These are phyloP conservation scores for Ramphastos sulfuratus DNA, from an alignment of 2,113 vertebrate genomes.

Conservation along the genomic window DNA sequence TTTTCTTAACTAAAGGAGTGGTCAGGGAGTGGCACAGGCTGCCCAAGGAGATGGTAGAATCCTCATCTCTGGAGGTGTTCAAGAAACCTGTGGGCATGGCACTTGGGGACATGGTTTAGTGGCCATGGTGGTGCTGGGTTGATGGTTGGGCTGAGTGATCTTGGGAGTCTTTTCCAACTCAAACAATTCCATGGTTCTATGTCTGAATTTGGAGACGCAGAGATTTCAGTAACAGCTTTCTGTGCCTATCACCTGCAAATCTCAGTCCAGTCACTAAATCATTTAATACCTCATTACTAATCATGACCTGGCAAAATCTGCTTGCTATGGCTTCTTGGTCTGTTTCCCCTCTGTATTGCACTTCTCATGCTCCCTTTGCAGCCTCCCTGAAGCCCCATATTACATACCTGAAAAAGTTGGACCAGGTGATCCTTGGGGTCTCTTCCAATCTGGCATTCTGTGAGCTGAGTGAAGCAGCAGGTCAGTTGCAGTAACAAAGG, in stretches of 20 bases:
- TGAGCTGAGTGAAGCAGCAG: background rate
- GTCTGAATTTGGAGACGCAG: background rate
- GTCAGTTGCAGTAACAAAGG: background rate
- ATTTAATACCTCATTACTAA: background rate
- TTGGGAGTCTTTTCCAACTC: no score
- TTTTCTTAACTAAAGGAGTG: no score
- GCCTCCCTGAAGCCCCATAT: accelerated
- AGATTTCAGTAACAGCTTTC: background rate
- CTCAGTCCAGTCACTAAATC: background rate
- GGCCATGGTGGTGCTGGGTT: no score
- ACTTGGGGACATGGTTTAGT: no score
- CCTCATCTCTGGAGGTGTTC: no score
- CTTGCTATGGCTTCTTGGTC: background rate
- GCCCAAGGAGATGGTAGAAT: no score
- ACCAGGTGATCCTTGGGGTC: no score
- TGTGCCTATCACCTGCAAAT: background rate
- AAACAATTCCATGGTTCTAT: background rate
- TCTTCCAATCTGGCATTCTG: no score
- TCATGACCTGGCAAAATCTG: background rate
- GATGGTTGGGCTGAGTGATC: no score
- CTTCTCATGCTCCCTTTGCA: background rate
- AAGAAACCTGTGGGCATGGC: no score
- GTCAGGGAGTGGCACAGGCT: no score
- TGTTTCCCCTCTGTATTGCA: background rate
- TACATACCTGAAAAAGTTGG: background rate